Evolutionary conservation across 64 coral and sea anemone genomes (phyloP).

Genomic region (Orbicella faveolata): DNA sequence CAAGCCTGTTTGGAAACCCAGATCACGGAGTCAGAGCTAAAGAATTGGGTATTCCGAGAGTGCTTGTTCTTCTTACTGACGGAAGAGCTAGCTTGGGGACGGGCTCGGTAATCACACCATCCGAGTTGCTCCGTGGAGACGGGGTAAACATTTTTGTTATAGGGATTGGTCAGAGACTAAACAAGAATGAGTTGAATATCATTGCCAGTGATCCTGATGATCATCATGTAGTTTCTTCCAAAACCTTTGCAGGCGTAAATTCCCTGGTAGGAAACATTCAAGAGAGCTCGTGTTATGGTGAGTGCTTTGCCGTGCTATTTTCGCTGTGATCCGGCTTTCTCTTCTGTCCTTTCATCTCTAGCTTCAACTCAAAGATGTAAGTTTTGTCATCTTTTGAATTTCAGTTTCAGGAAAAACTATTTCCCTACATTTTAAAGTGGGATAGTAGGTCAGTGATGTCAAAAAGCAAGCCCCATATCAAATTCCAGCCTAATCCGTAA

Average conservation of each 20-base stretch:
- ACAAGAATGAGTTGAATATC: conserved; percentile 22
- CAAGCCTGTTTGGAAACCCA: background rate
- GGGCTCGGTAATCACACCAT: background rate
- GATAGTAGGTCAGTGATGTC: too few relatives aligned
- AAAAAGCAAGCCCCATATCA: too few relatives aligned
- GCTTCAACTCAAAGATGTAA: too few relatives aligned
- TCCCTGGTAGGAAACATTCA: conserved; percentile 10
- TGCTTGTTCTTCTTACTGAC: conserved; percentile 58
- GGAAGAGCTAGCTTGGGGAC: conserved; percentile 14
- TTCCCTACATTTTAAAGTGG: too few relatives aligned
- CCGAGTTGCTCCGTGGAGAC: conserved; percentile 11
- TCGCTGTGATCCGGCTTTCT: too few relatives aligned
- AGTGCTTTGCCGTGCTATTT: background rate
- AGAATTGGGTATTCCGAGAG: conserved; percentile 19
- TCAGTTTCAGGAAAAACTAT: too few relatives aligned
- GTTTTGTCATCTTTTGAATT: too few relatives aligned
- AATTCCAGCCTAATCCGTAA: too few relatives aligned
- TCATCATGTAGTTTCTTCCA: conserved; percentile 20
- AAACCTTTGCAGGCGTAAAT: conserved; percentile 15
- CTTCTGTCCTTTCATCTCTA: too few relatives aligned
- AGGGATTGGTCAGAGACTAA: conserved; percentile 15
- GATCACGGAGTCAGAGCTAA: conserved; percentile 24
- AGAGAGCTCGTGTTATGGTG: conserved; percentile 35
- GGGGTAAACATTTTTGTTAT: conserved; percentile 50
- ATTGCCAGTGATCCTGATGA: conserved; percentile 58